phyloP scores from a whole-genome alignment of 2,113 vertebrate species.

The Ophthalmolycus amberensis region DNA sequence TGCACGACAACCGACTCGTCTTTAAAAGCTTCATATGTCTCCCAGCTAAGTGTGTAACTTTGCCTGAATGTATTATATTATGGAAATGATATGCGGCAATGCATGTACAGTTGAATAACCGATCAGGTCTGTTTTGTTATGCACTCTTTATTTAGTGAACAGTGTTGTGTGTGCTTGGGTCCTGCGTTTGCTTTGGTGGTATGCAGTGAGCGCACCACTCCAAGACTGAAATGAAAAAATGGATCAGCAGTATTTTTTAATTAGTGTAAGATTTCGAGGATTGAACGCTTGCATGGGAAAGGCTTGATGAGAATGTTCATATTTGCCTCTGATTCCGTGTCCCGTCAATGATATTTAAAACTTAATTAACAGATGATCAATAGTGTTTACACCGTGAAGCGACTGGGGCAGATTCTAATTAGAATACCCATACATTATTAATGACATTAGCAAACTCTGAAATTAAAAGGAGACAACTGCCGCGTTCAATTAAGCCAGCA shows the following conservation, averaged over 20 bases:
- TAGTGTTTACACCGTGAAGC: slow-evolving; percentile 84
- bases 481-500: slow-evolving; percentile 74
- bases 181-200: slow-evolving; percentile 1
- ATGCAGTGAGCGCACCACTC: slow-evolving; percentile 9
- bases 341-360: slow-evolving; percentile 82
- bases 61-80: slow-evolving; percentile 31
- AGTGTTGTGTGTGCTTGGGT: background rate
- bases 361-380: slow-evolving; percentile 86
- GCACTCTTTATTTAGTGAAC: slow-evolving; percentile 5
- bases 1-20: background rate
- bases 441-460: slow-evolving; percentile 80
- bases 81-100: background rate
- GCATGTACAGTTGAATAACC: slow-evolving; percentile 9
- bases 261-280: slow-evolving; percentile 61
- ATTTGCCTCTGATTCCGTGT: slow-evolving; percentile 71
- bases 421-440: slow-evolving; percentile 87
- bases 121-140: slow-evolving; percentile 17
- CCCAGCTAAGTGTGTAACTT: slow-evolving; percentile 24
- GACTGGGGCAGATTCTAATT: slow-evolving; percentile 83
- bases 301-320: slow-evolving; percentile 71
- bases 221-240: slow-evolving; percentile 19
- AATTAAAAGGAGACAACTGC: slow-evolving; percentile 84
- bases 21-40: slow-evolving; percentile 42
- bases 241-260: slow-evolving; percentile 60
- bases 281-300: slow-evolving; percentile 48